A percentile compares a stretch with the other conserved stretches of the same genome.
These are phyloP conservation scores for Invenusta paracnida DNA, from an alignment of 2,888 invertebrate genomes.

Conservation along the genomic window DNA sequence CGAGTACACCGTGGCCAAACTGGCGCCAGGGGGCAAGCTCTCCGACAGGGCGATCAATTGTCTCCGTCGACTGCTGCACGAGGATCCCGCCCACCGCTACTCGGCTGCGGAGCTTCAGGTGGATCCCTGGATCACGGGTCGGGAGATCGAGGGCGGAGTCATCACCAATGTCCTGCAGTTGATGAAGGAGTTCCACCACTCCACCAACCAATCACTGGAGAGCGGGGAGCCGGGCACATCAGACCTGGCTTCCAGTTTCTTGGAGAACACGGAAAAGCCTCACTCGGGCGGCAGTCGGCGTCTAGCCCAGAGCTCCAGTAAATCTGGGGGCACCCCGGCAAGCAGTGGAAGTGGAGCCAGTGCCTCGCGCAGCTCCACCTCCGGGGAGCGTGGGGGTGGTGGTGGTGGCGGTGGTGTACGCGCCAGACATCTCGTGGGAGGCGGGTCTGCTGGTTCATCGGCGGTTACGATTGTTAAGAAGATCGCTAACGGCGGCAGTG, in stretches of 20 bases:
- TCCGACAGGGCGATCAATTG: background rate
- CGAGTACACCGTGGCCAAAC: background rate
- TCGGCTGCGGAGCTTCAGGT: constrained; percentile 31
- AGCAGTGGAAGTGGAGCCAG: background rate
- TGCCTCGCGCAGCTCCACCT: no score
- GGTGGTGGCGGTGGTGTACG: background rate
- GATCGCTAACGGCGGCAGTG: no score
- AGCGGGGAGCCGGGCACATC: background rate
- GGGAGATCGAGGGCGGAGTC: background rate
- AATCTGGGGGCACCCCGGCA: no score
- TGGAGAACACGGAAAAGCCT: no score
- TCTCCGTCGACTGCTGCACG: constrained; percentile 2
- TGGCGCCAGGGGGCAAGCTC: background rate
- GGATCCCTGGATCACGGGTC: background rate
- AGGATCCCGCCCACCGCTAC: constrained; percentile 32
- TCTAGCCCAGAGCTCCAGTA: background rate
- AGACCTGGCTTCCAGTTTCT: background rate
- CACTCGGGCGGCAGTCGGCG: background rate
- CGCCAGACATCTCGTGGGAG: no score
- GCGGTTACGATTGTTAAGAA: no score
- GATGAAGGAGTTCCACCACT: constrained; percentile 40
- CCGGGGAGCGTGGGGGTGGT: background rate
- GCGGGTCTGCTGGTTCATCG: no score
- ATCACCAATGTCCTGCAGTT: constrained; percentile 37
- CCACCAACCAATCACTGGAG: background rate